Conservation (phyloP, 2,888 invertebrate species). For the Gymnoscelis rufifasciata region DNA sequence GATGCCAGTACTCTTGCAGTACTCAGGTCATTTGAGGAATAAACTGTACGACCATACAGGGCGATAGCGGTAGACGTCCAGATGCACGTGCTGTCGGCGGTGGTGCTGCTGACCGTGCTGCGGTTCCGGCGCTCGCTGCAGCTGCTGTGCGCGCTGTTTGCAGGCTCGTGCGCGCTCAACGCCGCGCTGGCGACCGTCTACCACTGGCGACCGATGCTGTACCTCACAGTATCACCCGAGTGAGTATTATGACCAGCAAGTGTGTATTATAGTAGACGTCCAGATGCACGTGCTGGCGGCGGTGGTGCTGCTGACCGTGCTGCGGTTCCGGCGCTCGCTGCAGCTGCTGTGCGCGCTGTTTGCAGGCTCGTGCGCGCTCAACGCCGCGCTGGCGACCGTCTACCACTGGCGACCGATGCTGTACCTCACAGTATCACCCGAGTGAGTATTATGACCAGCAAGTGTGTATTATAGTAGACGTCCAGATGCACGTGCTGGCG, state of each 20-base stretch:
- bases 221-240: conserved; percentile 28
- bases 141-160: conserved; percentile 17
- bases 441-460: no score
- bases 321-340: conserved; percentile 1
- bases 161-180: conserved; percentile 22
- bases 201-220: conserved; percentile 26
- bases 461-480: no score
- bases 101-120: conserved; percentile 11
- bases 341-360: conserved; percentile 18
- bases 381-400: conserved; percentile 21
- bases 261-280: no score
- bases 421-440: conserved; percentile 24
- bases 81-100: conserved; percentile 18
- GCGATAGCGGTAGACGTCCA: conserved; percentile 27
- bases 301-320: conserved; percentile 10
- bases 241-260: no score
- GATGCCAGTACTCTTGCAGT: no score
- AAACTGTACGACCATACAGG: conserved; percentile 16
- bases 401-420: conserved; percentile 27
- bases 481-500: conserved; percentile 24
- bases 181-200: conserved; percentile 23
- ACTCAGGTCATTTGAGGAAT: no score
- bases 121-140: conserved; percentile 3
- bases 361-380: conserved; percentile 23
- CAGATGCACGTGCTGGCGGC: conserved; percentile 23